Base-by-base conservation (phyloP, 2,797 vertebrate species). In the Australoheros facetus region DNA sequence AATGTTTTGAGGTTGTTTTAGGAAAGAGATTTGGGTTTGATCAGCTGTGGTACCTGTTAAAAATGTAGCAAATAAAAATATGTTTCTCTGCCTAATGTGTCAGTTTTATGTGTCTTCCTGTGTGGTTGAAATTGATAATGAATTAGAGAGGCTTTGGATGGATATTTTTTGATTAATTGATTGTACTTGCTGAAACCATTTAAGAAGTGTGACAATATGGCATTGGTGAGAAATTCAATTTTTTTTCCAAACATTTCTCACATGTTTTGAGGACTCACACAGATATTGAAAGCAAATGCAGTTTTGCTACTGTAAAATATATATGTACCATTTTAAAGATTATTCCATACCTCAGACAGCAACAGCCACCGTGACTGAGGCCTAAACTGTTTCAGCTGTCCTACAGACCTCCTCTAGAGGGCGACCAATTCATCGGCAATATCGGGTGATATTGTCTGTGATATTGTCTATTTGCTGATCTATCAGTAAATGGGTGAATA, bases 1-100 rank as follows among this genome's bases (percentile, higher is more conserved):
- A 83, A 57, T 75, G 62, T 77, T 77, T 70, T 34, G 73, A 42
- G 55, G 82, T 71, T 75, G 59, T 84, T 62, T 82, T 70, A 78
- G 75, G 76, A 58, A 66, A 60, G 42, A 48, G 28, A 42, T 78
- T 73, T 72, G 55, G 48, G 56, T 76, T 80, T 60, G 39, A 57
- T 81, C 30, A 70, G 23, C 62, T 30, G 8, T 26, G 55, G 9
- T 19, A 7, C 56, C 66, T 55, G 19, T 85, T 79, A 82, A 85
- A 83, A 57, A 19, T 56, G 39, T 69, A 69, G 26, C 42, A 56
- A 14, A 55, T 23, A 3, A 30, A 56, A 12, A 28, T 72, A 17
- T 54, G 10, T 45, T 57, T 70, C 19, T 56, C 7, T 75, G 10
- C 42, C 39, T 39, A 62, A 23, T 51, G 56, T 30, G 58, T 62